phyloP scores from a whole-genome alignment of 2,797 vertebrate species.

The Parotocinclus haroldoi region DNA sequence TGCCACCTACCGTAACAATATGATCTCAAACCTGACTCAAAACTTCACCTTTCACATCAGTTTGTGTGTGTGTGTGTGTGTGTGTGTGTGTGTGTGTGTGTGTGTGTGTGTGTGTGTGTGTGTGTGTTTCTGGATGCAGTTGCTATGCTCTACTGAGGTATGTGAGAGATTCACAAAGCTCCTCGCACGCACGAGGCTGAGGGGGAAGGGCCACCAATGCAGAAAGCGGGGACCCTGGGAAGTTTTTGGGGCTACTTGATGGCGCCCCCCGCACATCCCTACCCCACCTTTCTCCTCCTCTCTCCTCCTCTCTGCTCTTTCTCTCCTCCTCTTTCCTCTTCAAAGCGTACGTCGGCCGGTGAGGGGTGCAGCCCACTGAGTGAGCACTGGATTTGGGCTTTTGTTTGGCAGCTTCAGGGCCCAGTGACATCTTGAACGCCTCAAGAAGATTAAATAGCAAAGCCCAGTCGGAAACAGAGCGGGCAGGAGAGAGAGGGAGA shows the following conservation, averaged over 20 bases:
- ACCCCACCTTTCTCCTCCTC: conserved; percentile 22
- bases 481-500: conserved; percentile 78
- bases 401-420: conserved; percentile 92
- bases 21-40: no score
- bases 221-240: conserved; percentile 43
- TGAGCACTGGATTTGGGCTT: conserved; percentile 53
- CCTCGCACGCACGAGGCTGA: conserved; percentile 34
- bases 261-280: conserved; percentile 14
- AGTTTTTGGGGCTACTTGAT: conserved; percentile 32
- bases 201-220: conserved; percentile 46
- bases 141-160: conserved; percentile 41
- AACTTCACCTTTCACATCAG: no score
- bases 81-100: no score
- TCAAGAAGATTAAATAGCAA: conserved; percentile 99
- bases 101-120: no score
- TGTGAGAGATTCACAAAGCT: conserved; percentile 39
- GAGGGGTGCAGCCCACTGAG: conserved; percentile 43
- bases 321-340: conserved; percentile 38
- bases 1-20: no score
- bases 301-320: conserved; percentile 17
- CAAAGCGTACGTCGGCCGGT: conserved; percentile 41
- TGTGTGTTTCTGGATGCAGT: neutral
- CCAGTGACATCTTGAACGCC: conserved; percentile 97
- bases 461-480: conserved; percentile 91
- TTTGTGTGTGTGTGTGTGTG: no score